Evolutionary conservation across 2,888 invertebrate species (phyloP).

Genomic region (Corythucha ciliata): DNA sequence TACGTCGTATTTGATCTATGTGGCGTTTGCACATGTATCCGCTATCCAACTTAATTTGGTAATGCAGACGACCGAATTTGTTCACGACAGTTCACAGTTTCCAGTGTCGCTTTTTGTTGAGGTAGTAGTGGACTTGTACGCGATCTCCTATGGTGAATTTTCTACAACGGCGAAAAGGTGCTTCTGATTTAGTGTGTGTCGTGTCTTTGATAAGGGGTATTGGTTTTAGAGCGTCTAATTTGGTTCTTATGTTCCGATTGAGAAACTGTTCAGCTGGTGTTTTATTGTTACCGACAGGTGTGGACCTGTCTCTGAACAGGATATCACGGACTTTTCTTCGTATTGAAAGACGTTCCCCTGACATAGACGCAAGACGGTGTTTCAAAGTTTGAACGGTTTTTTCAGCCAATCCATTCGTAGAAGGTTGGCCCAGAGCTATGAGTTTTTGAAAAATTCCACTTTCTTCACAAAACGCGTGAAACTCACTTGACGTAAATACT

Average conservation of each 20-base stretch:
- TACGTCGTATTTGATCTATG: slow-evolving; percentile 5
- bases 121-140: slow-evolving; percentile 4
- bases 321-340: too few species aligned
- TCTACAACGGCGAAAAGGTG: too few species aligned
- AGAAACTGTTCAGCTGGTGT: not conserved
- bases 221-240: slow-evolving; percentile 11
- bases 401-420: too few species aligned
- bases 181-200: too few species aligned
- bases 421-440: too few species aligned
- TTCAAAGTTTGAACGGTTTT: too few species aligned
- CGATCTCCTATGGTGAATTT: slow-evolving; percentile 6
- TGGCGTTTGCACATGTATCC: slow-evolving; percentile 8
- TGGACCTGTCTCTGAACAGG: too few species aligned
- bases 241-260: slow-evolving; percentile 4
- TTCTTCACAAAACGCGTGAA: too few species aligned
- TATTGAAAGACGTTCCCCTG: too few species aligned
- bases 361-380: too few species aligned
- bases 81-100: not conserved
- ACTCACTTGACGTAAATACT: too few species aligned
- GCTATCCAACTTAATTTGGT: not conserved
- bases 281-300: slow-evolving; percentile 1
- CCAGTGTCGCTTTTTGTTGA: slow-evolving; percentile 14
- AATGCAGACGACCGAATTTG: slow-evolving; percentile 8
- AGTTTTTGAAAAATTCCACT: too few species aligned
- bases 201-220: not conserved